Evolutionary conservation across 2,888 invertebrate genomes (phyloP).

Genomic region (Diabrotica balteata): DNA sequence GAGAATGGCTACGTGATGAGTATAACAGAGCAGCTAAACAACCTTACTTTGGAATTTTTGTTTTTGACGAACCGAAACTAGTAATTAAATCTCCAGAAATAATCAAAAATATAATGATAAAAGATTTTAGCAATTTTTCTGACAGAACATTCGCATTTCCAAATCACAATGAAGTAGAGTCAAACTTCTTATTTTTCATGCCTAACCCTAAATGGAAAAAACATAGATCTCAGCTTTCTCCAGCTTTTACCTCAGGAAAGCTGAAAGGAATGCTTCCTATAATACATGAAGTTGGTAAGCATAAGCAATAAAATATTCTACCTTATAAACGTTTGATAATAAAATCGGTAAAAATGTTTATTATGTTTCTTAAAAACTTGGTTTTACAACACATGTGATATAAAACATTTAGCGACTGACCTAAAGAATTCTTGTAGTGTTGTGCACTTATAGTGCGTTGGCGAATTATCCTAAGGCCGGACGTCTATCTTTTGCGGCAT

Average conservation of each 20-base stretch:
- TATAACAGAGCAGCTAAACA: slow-evolving; percentile 34
- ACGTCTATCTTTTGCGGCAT: too few species aligned
- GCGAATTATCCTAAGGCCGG: too few species aligned
- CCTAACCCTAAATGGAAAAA: slow-evolving; percentile 65
- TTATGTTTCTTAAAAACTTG: too few species aligned
- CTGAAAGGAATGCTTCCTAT: slow-evolving; percentile 63
- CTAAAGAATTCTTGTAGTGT: too few species aligned
- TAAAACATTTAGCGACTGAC: too few species aligned
- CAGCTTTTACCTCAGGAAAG: slow-evolving; percentile 66
- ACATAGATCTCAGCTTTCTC: slow-evolving; percentile 63
- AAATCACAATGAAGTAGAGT: slow-evolving; percentile 58
- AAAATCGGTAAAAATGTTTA: too few species aligned
- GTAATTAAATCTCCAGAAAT: slow-evolving; percentile 60
- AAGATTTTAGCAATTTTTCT: slow-evolving; percentile 61
- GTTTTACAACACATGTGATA: too few species aligned
- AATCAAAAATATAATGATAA: slow-evolving; percentile 60
- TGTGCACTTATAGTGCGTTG: too few species aligned
- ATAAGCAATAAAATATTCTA: background rate
- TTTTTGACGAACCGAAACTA: slow-evolving; percentile 60
- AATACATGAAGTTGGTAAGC: slow-evolving; percentile 52
- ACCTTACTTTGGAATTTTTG: slow-evolving; percentile 30
- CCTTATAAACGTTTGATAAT: too few species aligned
- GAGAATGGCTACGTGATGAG: slow-evolving; percentile 29
- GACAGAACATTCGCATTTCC: slow-evolving; percentile 54
- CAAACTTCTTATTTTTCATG: slow-evolving; percentile 58